Percentiles rank a stretch among this genome's conserved stretches.
phyloP scores from a whole-genome alignment of 1,140 invertebrate genomes.

The Polypedilum pembai region DNA sequence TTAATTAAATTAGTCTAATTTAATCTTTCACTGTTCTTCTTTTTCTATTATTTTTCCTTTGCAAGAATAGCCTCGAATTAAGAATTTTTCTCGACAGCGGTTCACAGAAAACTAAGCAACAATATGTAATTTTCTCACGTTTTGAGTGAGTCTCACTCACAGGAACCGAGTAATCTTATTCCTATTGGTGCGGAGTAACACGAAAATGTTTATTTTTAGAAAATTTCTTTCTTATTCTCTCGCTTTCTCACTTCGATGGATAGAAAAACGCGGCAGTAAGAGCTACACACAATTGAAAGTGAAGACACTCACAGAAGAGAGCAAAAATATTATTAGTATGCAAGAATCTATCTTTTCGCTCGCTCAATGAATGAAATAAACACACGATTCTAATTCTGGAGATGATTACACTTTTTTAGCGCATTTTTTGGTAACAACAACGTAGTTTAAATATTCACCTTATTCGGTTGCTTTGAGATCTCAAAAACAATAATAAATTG shows the following conservation, averaged over 20 bases:
- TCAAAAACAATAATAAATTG: too few relatives aligned
- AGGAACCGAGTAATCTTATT: background rate
- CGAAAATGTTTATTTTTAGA: constrained; percentile 30
- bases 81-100: background rate
- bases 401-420: too few relatives aligned
- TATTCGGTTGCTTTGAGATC: too few relatives aligned
- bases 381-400: too few relatives aligned
- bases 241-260: background rate
- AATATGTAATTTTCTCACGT: background rate
- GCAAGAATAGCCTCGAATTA: background rate
- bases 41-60: background rate
- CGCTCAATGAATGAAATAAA: too few relatives aligned
- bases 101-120: background rate
- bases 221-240: constrained; percentile 40
- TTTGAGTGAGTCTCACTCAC: background rate
- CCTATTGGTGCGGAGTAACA: constrained; percentile 28
- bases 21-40: background rate
- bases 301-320: too few relatives aligned
- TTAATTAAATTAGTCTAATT: background rate
- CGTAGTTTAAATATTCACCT: too few relatives aligned
- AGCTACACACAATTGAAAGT: background rate
- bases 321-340: too few relatives aligned
- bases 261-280: background rate
- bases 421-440: too few relatives aligned
- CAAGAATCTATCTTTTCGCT: too few relatives aligned